Evolutionary conservation across 2,888 invertebrate genomes (phyloP), one percentile per base, ranked within the genome.

Genomic region (Campoletis raptor): DNA sequence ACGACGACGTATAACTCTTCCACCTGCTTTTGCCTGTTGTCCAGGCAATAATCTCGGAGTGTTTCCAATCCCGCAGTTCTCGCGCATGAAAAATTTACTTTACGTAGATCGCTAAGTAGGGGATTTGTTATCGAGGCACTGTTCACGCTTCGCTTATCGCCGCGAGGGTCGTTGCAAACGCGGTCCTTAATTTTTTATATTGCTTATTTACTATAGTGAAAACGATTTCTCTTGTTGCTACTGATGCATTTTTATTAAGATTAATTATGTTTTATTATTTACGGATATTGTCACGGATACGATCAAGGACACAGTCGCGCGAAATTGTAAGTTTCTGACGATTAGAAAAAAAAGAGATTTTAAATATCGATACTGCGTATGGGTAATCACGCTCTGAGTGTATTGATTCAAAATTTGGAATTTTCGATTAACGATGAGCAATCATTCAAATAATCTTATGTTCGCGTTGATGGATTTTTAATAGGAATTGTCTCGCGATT

Each of bases 141-240:
- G 30, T 48, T 70, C 70, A 70, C 70, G 70, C 70, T 70, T 48
- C 70, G 70, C 18, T 70, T 48, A 57, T 57, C 37, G 57, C 73
- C 73, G 52, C 57, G 54, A 57, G 73, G 52, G n/a, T 74, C 73
- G 57, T 74, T n/a, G 73, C 40, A 12, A 57, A 57, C 73, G 73
- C 40, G 6, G 40, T 54, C 15, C 9, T 70, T 36, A 2, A 48
- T 70, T 70, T 70, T 70, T 70, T 45, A 30, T 30, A 48, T 30
- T 1, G n/a, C 30, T 48, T 30, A 30, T 30, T 30, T 30, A n/a
- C 70, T 48, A 30, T 7, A 48, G 48, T 30, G 30, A 70, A 24
- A 48, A 70, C 70, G 45, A 70, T 30, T 48, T 48, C 30, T 18
- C 30, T 70, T 30, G 9, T 48, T 70, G 15, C 3, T 45, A 30